Evolutionary conservation across 53 echinoderm and acorn worm species (phyloP), one percentile per base, ranked within the genome.

Genomic region (Apostichopus leukothele): DNA sequence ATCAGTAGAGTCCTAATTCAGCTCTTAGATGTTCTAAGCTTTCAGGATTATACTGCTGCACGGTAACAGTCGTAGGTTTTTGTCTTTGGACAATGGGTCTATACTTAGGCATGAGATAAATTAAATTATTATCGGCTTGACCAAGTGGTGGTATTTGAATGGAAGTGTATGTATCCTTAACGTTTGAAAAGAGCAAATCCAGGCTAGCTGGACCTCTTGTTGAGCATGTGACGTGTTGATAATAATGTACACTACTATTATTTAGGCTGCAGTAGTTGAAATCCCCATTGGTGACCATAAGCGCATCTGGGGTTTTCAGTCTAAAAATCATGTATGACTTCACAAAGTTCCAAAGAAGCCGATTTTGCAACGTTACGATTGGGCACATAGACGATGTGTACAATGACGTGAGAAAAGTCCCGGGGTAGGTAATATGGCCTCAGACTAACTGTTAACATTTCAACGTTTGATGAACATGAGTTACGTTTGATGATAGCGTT

Each of bases 391-490:
- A 79, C 53, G n/a, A 51, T 79, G 11, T 51, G 53, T 50, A 79
- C 18, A 18, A 79, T 52, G 11, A 79, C 79, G 11, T 75, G 75
- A 10, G 75, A 75, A 75, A 75, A 20, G 6, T 75, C 75, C 21
- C 39, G 39, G 39, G 39, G 39, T 39, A 39, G 39, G 3, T 39
- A 3, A 39, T 39, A 39, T 39, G 39, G 39, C 39, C 39, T 39
- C 39, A 52, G 4, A 5, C 59, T 83, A 2, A 79, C 53, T 26
- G 51, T 79, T 18, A 79, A 23, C 1, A 39, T 79, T 51, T 51
- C 80, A 26, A 75, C 7, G 75, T 75, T 75, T 9, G 90, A 67
- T 55, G 88, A 52, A 86, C 90, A 90, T 55, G 63, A 18, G 13
- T 85, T 2, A 61, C 74, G 67, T 67, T 84, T 84, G 8, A 84